Base-by-base conservation (phyloP, 2,888 invertebrate species). In the Acrobasis consociella region DNA sequence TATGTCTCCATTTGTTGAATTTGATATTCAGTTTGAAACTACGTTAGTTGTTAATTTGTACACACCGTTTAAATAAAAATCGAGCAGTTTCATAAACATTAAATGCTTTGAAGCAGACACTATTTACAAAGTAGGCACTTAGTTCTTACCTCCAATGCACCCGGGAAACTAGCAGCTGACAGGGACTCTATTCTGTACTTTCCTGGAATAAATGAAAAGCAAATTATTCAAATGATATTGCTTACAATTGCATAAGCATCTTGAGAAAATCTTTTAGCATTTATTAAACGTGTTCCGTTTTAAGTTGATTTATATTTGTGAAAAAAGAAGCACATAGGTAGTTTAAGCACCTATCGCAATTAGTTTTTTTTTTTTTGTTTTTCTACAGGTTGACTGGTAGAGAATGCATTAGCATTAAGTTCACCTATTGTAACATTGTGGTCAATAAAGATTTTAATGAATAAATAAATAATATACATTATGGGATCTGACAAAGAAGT, bases 101-200 rank as follows among this genome's bases (percentile, higher is more conserved):
- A 58, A 49, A 10, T 31, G 31, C n/a, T 9, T 15, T 15, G 9
- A 58, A 49, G 17, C 31, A 31, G 10, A 42, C 49, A 37, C 37
- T 55, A 39, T 55, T 16, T 39, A 16, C 55, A 55, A 39, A 46
- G 46, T 46, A 46, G 46, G 38, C 15, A 49, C 49, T 38, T 50
- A 60, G 38, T 72, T 87, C 91, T 93, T 74, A 94, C 94, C 76
- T 93, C 78, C 62, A 95, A 81, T 50, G 94, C 94, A 63, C 93
- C 94, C 37, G 93, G 87, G 64, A 95, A 80, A 5, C 94, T 94
- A 39, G 91, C 88, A 58, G 91, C 79, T 22, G 95, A 93, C 67
- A 95, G 71, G 42, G 93, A 93, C 70, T 93, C 93, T 72, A 95
- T 93, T 73, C 93, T 93, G 74, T 94, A 94, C 73, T 91, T 89